Evolutionary conservation across 2,113 vertebrate genomes (phyloP).

Genomic region (Orientallactaga bullata): DNA sequence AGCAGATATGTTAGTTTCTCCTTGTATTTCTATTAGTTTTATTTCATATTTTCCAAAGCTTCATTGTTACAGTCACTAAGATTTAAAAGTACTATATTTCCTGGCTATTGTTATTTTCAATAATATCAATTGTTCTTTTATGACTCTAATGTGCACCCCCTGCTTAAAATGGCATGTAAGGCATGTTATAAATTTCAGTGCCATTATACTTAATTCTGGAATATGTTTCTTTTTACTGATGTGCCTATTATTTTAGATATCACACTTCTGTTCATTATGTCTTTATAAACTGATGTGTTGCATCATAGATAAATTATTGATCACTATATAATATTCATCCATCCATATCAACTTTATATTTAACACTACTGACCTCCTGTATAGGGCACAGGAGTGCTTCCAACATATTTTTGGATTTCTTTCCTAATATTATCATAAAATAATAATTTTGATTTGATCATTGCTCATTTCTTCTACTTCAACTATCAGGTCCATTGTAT

Average conservation of each 20-base stretch:
- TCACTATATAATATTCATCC: neutral
- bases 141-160: neutral
- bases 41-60: constrained; percentile 33
- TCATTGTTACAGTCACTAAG: neutral
- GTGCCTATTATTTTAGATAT: neutral
- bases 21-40: constrained; percentile 40
- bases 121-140: neutral
- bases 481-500: neutral
- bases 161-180: neutral
- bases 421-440: neutral
- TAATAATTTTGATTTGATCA: neutral
- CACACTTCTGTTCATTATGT: neutral
- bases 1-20: neutral
- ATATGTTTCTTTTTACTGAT: neutral
- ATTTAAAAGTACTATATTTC: neutral
- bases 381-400: neutral
- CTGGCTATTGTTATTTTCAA: neutral
- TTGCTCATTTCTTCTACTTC: neutral
- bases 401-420: neutral
- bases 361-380: neutral
- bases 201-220: neutral
- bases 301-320: neutral
- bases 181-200: neutral
- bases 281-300: constrained; percentile 13
- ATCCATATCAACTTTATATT: constrained; percentile 21